phyloP scores from a whole-genome alignment of 2,888 invertebrate species.

The Sphaerophoria taeniata region DNA sequence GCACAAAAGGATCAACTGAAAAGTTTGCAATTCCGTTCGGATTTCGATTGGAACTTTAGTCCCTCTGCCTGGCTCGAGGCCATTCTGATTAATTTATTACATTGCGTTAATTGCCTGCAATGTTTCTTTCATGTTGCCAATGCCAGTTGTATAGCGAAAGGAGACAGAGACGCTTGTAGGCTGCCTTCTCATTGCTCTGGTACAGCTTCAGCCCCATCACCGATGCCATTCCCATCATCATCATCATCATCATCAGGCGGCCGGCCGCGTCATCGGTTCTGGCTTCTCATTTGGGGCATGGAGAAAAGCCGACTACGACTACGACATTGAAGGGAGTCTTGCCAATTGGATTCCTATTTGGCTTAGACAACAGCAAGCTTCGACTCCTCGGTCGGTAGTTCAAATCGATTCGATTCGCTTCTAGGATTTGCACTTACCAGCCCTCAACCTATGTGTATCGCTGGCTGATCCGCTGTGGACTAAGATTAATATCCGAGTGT shows the following conservation, averaged over 20 bases:
- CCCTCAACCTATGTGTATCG: conserved; percentile 46
- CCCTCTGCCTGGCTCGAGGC: conserved; percentile 33
- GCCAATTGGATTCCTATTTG: conserved; percentile 71
- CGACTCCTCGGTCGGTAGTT: conserved; percentile 48
- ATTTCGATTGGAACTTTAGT: conserved; percentile 1
- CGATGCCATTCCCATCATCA: conserved; percentile 63
- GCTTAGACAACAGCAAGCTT: conserved; percentile 55
- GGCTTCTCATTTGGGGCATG: conserved; percentile 47
- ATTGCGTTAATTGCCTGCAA: conserved; percentile 74
- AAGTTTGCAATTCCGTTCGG: conserved; percentile 1
- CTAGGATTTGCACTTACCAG: conserved; percentile 61
- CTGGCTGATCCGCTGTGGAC: conserved; percentile 64
- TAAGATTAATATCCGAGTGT: conserved; percentile 74
- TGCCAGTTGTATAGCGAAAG: conserved; percentile 70
- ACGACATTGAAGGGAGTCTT: conserved; percentile 6
- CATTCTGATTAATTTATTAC: conserved; percentile 75
- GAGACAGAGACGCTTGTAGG: conserved; percentile 62
- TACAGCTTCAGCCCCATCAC: conserved; percentile 50
- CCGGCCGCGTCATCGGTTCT: conserved; percentile 48
- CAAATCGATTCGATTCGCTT: conserved; percentile 71
- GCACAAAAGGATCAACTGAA: conserved; percentile 4
- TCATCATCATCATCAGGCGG: conserved; percentile 58
- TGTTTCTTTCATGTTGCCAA: conserved; percentile 75
- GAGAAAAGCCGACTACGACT: conserved; percentile 3
- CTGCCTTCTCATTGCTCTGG: conserved; percentile 62